Evolutionary conservation across 2,113 vertebrate genomes (phyloP).

Genomic region (Anhinga anhinga): DNA sequence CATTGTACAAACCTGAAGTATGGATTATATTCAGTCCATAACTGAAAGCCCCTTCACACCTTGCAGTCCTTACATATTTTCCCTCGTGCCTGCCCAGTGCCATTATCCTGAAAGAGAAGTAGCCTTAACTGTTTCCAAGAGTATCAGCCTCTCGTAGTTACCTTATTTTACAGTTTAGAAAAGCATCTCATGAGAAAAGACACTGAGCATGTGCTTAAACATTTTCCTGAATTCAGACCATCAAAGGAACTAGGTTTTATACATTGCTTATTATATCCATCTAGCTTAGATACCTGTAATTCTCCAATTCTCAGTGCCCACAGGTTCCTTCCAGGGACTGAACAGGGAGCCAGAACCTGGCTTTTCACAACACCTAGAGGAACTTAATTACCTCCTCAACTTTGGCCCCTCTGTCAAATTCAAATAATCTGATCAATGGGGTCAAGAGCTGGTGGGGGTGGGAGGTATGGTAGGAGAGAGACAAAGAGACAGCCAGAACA

Average conservation of each 20-base stretch:
- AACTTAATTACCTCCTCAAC: background rate
- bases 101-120: background rate
- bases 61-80: background rate
- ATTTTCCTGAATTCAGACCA: background rate
- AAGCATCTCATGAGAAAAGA: background rate
- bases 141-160: background rate
- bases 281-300: background rate
- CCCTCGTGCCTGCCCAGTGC: background rate
- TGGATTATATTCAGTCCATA: background rate
- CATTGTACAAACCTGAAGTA: background rate
- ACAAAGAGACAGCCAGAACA: background rate
- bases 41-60: background rate
- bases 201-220: background rate
- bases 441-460: background rate
- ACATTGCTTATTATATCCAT: background rate
- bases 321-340: background rate
- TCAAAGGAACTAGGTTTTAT: background rate
- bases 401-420: background rate
- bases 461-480: background rate
- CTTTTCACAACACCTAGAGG: background rate
- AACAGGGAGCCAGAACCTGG: background rate
- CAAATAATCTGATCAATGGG: background rate
- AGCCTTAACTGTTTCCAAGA: background rate
- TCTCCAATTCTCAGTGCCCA: background rate
- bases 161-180: background rate